These are phyloP conservation scores for Mactromeris polynyma DNA, from an alignment of 2,888 invertebrate genomes.

Conservation along the genomic window DNA sequence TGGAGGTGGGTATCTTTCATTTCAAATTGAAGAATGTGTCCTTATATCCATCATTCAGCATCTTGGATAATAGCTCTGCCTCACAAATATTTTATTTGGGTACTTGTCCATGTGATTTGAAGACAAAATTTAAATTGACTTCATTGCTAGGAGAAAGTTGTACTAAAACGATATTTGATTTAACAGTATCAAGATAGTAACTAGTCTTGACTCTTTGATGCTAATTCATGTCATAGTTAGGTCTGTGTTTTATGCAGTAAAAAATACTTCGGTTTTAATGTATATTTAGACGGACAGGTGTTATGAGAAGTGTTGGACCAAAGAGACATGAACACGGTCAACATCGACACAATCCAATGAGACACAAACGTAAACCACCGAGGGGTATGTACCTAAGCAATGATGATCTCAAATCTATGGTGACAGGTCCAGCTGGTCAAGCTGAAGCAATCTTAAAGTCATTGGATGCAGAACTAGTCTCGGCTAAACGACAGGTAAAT, in stretches of 20 bases:
- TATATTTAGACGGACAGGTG: constrained; percentile 80
- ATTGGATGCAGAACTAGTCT: constrained; percentile 97
- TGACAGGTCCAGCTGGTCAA: constrained; percentile 92
- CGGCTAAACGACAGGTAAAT: constrained; percentile 97
- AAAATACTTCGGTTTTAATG: not conserved
- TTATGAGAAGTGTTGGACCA: constrained; percentile 80
- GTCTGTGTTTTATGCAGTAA: not conserved
- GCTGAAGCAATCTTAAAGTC: constrained; percentile 95
- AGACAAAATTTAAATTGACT: not conserved
- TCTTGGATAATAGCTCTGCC: no score
- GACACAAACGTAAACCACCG: constrained; percentile 93
- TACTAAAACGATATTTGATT: not conserved
- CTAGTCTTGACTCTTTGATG: not conserved
- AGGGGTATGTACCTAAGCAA: constrained; percentile 99
- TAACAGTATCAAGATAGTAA: not conserved
- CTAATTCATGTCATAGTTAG: not conserved
- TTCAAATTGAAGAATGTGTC: not conserved
- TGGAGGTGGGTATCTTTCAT: constrained; percentile 89
- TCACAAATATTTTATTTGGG: no score
- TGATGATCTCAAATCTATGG: constrained; percentile 97
- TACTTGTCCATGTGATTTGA: no score
- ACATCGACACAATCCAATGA: constrained; percentile 82
- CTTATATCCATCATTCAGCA: no score
- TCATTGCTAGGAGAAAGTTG: not conserved
- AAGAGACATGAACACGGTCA: constrained; percentile 83